Evolutionary conservation across 2,888 invertebrate species (phyloP).

Genomic region (Sarcophaga caerulescens): DNA sequence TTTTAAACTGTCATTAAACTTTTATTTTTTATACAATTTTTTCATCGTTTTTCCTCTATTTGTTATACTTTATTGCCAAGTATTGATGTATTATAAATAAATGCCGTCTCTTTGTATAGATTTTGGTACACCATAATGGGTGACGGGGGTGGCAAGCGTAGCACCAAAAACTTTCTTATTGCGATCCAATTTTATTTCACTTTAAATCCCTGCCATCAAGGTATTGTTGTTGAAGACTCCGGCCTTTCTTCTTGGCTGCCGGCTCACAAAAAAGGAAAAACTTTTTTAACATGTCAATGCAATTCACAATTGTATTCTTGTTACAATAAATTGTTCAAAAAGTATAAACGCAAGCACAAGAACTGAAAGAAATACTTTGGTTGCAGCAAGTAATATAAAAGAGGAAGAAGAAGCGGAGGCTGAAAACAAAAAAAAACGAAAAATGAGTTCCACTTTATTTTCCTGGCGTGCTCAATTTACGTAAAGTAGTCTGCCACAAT

Average conservation of each 20-base stretch:
- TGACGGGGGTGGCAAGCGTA: not conserved
- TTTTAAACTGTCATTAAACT: conserved; percentile 80
- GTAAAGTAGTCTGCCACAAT: conserved; percentile 11
- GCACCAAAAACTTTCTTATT: conserved; percentile 37
- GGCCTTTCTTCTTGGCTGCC: conserved; percentile 1
- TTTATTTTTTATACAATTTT: conserved; percentile 59
- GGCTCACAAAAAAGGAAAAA: not conserved
- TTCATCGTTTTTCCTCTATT: not conserved
- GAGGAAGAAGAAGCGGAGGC: not conserved
- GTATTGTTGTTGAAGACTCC: conserved; percentile 21
- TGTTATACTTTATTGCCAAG: conserved; percentile 48
- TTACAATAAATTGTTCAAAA: conserved; percentile 60
- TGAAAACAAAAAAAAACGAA: not conserved
- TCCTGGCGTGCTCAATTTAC: conserved; percentile 26
- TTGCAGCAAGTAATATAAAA: conserved; percentile 27
- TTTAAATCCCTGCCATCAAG: conserved; percentile 50
- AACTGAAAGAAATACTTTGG: conserved; percentile 27
- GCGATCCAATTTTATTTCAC: conserved; percentile 17
- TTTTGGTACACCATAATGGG: not conserved
- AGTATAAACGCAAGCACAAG: not conserved
- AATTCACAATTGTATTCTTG: conserved; percentile 65
- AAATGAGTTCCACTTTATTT: conserved; percentile 6
- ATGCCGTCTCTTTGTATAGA: conserved; percentile 24
- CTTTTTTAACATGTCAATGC: conserved; percentile 60
- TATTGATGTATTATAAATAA: conserved; percentile 61